Conservation (phyloP, 2,113 vertebrate genomes). For the Oreotrochilus melanogaster region DNA sequence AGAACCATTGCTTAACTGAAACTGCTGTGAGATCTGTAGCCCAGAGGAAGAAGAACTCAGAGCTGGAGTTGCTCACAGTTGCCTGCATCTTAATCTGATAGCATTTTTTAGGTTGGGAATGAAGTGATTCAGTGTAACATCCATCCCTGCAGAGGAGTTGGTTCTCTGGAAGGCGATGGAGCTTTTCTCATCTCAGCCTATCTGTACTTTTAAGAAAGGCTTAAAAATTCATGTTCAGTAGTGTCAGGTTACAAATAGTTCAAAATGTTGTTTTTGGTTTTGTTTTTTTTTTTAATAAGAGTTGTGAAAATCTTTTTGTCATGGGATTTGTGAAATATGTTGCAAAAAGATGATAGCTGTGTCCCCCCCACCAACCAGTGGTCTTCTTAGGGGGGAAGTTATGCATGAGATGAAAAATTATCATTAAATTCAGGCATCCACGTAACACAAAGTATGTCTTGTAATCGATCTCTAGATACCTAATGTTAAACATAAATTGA, state of each 20-base stretch:
- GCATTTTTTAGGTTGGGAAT: not conserved
- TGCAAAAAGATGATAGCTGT: not conserved
- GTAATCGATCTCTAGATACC: not conserved
- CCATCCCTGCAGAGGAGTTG: not conserved
- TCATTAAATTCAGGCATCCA: not conserved
- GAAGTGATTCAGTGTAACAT: not conserved
- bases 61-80: not conserved
- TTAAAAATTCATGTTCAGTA: not conserved
- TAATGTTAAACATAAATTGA: not conserved
- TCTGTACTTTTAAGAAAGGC: not conserved
- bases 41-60: not conserved
- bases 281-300: not conserved
- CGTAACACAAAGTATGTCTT: not conserved
- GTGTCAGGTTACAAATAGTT: not conserved
- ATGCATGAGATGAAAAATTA: not conserved
- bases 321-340: not conserved
- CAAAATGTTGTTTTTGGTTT: not conserved
- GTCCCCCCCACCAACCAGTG: not conserved
- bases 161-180: not conserved
- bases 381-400: not conserved
- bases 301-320: not conserved
- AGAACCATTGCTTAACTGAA: not conserved
- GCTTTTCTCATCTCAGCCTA: not conserved
- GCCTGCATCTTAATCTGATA: not conserved
- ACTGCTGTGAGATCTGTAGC: not conserved